Percentiles rank a stretch among this genome's conserved stretches.
Conservation (phyloP, 2,113 vertebrate species). For the Tyrannus savana region DNA sequence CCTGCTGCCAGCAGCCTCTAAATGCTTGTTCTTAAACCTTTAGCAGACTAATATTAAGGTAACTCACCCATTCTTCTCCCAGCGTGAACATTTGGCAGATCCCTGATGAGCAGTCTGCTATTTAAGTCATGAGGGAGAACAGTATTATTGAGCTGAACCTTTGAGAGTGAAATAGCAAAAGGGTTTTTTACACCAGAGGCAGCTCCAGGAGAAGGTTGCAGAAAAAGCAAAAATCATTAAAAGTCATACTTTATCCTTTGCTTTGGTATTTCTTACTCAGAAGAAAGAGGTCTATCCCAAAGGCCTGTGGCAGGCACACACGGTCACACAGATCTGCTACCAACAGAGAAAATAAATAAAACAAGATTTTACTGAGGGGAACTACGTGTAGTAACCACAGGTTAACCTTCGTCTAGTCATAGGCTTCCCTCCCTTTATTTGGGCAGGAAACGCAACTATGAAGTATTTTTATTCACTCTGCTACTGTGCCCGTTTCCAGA, state of each 20-base stretch:
- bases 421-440: not conserved
- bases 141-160: not conserved
- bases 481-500: slow-evolving; percentile 17
- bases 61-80: not conserved
- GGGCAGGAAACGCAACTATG: not conserved
- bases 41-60: not conserved
- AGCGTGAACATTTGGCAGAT: not conserved
- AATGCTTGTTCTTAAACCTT: not conserved
- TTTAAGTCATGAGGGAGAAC: not conserved
- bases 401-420: not conserved
- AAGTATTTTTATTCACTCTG: not conserved
- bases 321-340: not conserved
- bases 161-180: not conserved
- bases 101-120: not conserved
- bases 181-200: not conserved
- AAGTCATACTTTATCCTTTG: not conserved
- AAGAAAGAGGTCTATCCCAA: not conserved
- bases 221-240: not conserved
- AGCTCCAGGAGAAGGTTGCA: not conserved
- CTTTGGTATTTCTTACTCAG: not conserved
- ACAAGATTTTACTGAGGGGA: rapidly evolving
- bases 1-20: not conserved
- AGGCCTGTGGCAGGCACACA: not conserved
- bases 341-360: not conserved
- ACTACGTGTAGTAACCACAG: not conserved